phyloP scores from a whole-genome alignment of 2,113 vertebrate species.

The Oryzias javanicus region DNA sequence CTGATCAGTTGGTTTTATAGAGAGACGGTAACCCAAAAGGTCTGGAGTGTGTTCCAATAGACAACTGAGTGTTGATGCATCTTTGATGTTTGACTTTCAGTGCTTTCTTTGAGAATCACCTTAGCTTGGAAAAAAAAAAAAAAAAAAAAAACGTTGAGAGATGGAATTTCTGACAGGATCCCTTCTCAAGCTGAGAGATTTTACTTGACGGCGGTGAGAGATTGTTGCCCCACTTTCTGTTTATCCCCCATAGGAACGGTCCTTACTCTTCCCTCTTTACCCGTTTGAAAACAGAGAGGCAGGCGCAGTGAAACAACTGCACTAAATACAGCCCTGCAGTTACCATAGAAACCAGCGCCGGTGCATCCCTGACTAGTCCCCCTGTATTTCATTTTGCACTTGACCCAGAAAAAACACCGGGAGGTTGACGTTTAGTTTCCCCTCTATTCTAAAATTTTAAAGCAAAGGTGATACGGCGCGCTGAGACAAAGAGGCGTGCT shows the following conservation, averaged over 20 bases:
- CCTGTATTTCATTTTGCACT: slow-evolving; percentile 76
- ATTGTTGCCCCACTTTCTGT: slow-evolving; percentile 71
- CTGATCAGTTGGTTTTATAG: no score
- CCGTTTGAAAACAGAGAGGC: slow-evolving; percentile 61
- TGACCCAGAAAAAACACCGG: slow-evolving; percentile 71
- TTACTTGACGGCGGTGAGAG: slow-evolving; percentile 60
- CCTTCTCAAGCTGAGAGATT: slow-evolving; percentile 45
- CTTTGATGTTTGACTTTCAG: slow-evolving; percentile 20
- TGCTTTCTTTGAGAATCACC: slow-evolving; percentile 12
- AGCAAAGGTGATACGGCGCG: slow-evolving; percentile 33
- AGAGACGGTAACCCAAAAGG: slow-evolving; percentile 14
- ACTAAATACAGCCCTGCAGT: slow-evolving; percentile 75
- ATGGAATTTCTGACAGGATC: slow-evolving; percentile 56
- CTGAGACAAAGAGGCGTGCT: slow-evolving; percentile 19
- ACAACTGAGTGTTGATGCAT: slow-evolving; percentile 22
- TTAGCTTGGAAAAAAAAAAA: slow-evolving; percentile 20
- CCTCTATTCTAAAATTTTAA: slow-evolving; percentile 44
- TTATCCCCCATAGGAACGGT: slow-evolving; percentile 54
- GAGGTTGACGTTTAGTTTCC: slow-evolving; percentile 52
- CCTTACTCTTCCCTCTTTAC: slow-evolving; percentile 62
- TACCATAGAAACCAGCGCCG: slow-evolving; percentile 74
- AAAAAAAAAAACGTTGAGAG: slow-evolving; percentile 10
- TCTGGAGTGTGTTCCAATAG: slow-evolving; percentile 29
- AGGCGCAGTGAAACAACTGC: slow-evolving; percentile 67
- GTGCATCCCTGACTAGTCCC: slow-evolving; percentile 71